Evolutionary conservation across 2,113 vertebrate species (phyloP), one percentile per base, ranked within the genome.

Genomic region (Passer montanus): DNA sequence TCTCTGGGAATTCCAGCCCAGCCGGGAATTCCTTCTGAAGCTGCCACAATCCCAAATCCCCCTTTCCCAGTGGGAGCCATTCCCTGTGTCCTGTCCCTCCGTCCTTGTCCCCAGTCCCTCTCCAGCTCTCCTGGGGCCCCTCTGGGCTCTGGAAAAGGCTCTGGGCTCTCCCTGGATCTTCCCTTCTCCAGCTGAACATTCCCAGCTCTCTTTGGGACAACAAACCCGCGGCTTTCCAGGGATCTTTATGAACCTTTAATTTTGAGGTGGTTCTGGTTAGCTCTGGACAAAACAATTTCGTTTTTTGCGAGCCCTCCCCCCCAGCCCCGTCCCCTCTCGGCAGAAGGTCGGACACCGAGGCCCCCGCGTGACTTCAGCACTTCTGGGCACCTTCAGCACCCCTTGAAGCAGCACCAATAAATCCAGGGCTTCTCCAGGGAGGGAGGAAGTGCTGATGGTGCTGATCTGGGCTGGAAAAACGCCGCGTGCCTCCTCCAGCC

Each of bases 111-210:
- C 69, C 1, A 39, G 7, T 33, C 13, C 49, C 64, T 41, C 28
- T 31, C 68, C 53, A 46, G 58, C 58, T 73, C 81, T 73, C 47
- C 68, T 21, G 68, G 47, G 44, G 21, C 33, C 21, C 31, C 47
- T 62, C 9, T 0, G 14, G 26, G 2, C 30, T 2, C 30, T 1
- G 53, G 44, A 59, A 50, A 10, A 7, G 11, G 15, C 70, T 46
- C 72, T 7, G 13, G 23, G 55, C 4, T 30, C 11, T 47, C 55
- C 72, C 49, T 64, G 69, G 41, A 74, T 33, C 68, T 31, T 52
- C 41, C 4, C 11, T 33, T n/a, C 14, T 47, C 59, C 50, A 47
- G 5, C 1, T 23, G 41, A 18, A 0, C 68, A 46, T 0, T 0
- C 30, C n/a, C 43, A 67, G 0, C 43, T 16, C 35, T 31, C 62